Evolutionary conservation across 2,113 vertebrate genomes (phyloP).

Genomic region (Pogonocichla stellata): DNA sequence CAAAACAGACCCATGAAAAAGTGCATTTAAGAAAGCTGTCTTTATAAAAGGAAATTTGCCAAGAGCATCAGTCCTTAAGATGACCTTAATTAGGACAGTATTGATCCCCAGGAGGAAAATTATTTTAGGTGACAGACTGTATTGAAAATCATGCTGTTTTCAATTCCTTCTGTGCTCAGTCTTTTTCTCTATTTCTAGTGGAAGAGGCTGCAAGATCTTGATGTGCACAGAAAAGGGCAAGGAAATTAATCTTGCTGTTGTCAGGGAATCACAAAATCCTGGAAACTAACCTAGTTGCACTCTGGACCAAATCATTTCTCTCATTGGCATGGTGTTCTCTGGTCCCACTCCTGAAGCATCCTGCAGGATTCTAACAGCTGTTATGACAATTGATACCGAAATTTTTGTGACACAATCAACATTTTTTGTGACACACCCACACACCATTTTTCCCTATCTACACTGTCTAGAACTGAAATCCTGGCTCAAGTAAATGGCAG

Average conservation of each 20-base stretch:
- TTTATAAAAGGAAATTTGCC: neutral
- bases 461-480: neutral
- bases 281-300: neutral
- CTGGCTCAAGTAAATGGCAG: neutral
- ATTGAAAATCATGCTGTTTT: neutral
- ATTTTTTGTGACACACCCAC: neutral
- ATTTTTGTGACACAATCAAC: neutral
- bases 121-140: neutral
- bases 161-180: neutral
- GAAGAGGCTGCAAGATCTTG: neutral
- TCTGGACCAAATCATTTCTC: neutral
- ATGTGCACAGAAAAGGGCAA: neutral
- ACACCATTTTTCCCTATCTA: neutral
- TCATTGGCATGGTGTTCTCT: accelerated
- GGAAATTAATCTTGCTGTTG: neutral
- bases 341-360: neutral
- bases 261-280: neutral
- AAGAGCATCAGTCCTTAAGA: neutral
- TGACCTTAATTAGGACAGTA: neutral
- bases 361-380: neutral
- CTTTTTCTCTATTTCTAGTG: neutral
- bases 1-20: neutral
- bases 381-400: neutral
- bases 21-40: neutral
- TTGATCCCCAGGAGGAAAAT: neutral